Base-by-base conservation (phyloP, 2,113 vertebrate genomes). In the Thalassoma bifasciatum region DNA sequence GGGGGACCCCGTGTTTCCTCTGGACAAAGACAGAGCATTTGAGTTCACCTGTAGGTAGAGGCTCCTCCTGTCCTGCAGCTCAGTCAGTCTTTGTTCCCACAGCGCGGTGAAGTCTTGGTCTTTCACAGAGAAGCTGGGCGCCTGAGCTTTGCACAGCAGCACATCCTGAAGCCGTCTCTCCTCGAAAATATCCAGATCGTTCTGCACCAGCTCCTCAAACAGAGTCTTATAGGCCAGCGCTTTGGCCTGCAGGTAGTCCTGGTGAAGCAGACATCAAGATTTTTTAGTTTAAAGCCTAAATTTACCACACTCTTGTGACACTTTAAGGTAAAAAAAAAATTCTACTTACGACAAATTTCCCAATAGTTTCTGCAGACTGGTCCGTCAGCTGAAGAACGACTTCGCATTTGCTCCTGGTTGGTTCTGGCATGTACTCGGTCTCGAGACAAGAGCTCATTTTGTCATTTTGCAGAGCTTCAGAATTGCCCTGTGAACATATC, bases 111-210 rank as follows among this genome's bases (percentile, higher is more conserved):
- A 70, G 66, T 91, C 83, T 0, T 72, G 44, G 0, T 88, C 75
- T 8, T 62, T 57, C 2, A 75, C 5, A 1, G 60, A 79, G 65
- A 5, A 34, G 4, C 5, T 49, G 26, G 84, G 69, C 0, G 77
- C 66, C 50, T 77, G 70, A 0, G 21, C 75, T 64, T 56, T 62
- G 61, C 66, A 79, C 63, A 86, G 65, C 57, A 93, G 86, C 21
- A 93, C 30, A 2, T 93, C 92, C 58, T 91, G 93, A 30, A 90
- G 63, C 10, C 85, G 61, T 44, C 53, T 77, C 78, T 94, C 91
- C 72, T 91, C 89, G 19, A 91, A 92, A 11, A 89, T 10, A 1
- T 77, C 76, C 42, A 92, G 14, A 6, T 93, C 92, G 2, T 52
- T 80, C 21, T 76, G 63, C 14, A 90, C 26, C 74, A 91, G 9